Percentiles rank a stretch among this genome's conserved stretches.
Evolutionary conservation across 2,797 vertebrate species (phyloP).

Genomic region (Nannoperca australis): DNA sequence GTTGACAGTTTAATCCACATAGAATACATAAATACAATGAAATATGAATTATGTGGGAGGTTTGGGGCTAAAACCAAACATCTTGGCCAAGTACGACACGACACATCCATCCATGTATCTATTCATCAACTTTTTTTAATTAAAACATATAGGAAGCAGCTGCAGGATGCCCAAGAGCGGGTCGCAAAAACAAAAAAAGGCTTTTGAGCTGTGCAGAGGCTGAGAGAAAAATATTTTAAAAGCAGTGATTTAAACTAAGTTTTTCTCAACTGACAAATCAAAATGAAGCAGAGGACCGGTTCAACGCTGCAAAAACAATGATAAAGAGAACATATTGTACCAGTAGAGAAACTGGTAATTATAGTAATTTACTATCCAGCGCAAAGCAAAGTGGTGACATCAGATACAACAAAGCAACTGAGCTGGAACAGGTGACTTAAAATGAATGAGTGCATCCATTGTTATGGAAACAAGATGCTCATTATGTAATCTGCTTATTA

Average conservation of each 20-base stretch:
- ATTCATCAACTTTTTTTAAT: slow-evolving; percentile 23
- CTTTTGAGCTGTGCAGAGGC: neutral
- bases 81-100: neutral
- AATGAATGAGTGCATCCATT: slow-evolving; percentile 14
- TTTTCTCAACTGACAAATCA: neutral
- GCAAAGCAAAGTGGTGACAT: slow-evolving; percentile 1
- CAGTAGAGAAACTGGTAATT: slow-evolving; percentile 16
- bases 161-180: slow-evolving; percentile 25
- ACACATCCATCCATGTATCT: slow-evolving; percentile 29
- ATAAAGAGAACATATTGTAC: neutral
- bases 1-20: slow-evolving; percentile 4
- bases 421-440: slow-evolving; percentile 25
- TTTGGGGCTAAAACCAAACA: slow-evolving; percentile 16
- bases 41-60: slow-evolving; percentile 9
- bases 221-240: neutral
- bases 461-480: slow-evolving; percentile 24
- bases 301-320: neutral
- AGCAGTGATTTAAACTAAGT: neutral
- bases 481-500: slow-evolving; percentile 12
- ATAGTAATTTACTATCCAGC: neutral
- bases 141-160: slow-evolving; percentile 56
- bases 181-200: neutral
- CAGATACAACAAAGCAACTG: slow-evolving; percentile 23
- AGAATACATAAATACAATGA: slow-evolving; percentile 5
- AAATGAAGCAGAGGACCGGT: neutral